A percentile compares a stretch with the other conserved stretches of the same genome.
phyloP scores from a whole-genome alignment of 2,113 vertebrate genomes.

The Sebastes fasciatus region DNA sequence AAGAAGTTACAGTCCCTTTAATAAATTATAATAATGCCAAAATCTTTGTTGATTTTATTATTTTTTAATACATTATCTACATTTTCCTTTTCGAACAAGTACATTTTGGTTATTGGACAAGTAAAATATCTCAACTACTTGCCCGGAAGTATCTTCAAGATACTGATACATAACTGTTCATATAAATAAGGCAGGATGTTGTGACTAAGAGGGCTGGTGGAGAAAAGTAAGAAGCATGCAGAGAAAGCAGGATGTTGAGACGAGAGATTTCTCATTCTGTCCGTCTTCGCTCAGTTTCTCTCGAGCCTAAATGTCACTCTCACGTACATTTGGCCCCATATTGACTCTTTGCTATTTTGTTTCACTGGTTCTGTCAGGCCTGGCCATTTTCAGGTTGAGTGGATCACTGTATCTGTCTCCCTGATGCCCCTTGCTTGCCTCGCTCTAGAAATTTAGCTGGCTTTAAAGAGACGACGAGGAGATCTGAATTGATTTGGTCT shows the following conservation, averaged over 20 bases:
- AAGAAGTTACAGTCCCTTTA: too few species aligned
- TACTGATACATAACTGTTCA: not conserved
- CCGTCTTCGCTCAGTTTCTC: conserved; percentile 4
- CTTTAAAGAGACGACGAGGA: conserved; percentile 35
- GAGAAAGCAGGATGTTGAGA: not conserved
- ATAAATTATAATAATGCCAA: too few species aligned
- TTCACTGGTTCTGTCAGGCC: conserved; percentile 47
- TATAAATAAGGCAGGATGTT: not conserved
- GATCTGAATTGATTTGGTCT: conserved; percentile 59
- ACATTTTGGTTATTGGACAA: too few species aligned
- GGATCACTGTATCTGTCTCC: conserved; percentile 50
- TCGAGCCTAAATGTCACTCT: conserved; percentile 46
- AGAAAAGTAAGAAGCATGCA: not conserved
- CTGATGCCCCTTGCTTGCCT: conserved; percentile 46
- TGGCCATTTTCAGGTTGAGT: conserved; percentile 58
- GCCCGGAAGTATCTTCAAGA: not conserved
- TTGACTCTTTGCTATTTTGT: conserved; percentile 49
- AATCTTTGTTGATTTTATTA: too few species aligned
- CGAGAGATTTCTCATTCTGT: not conserved
- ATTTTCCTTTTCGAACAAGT: too few species aligned
- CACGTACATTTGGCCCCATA: conserved; percentile 30
- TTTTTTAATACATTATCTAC: too few species aligned
- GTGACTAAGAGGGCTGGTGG: not conserved
- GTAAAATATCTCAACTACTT: too few species aligned
- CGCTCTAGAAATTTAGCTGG: conserved; percentile 33